phyloP scores from a whole-genome alignment of 2,797 vertebrate species.

The Falco columbarius region DNA sequence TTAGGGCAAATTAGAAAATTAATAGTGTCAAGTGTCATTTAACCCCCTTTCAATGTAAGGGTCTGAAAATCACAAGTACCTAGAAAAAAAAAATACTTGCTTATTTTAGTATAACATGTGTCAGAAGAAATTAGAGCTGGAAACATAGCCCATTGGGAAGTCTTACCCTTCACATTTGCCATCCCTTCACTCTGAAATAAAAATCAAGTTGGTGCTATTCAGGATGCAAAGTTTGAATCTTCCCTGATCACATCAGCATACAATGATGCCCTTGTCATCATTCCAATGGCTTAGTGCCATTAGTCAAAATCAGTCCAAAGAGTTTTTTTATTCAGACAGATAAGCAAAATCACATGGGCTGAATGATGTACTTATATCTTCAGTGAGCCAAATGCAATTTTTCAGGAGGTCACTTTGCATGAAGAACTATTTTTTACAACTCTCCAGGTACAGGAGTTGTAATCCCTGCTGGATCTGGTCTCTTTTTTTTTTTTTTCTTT shows the following conservation, averaged over 20 bases:
- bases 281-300: neutral
- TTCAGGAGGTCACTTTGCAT: neutral
- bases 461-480: accelerated
- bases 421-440: neutral
- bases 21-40: neutral
- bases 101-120: neutral
- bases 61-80: neutral
- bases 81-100: neutral
- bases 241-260: neutral
- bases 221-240: neutral
- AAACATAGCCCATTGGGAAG: neutral
- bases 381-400: neutral
- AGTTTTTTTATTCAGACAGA: neutral
- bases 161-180: neutral
- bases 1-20: neutral
- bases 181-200: neutral
- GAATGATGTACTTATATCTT: neutral
- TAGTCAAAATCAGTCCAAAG: neutral
- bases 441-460: neutral
- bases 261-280: neutral
- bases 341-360: neutral
- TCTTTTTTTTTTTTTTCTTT: no score
- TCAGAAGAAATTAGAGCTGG: neutral
- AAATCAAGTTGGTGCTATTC: neutral
- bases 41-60: neutral